Evolutionary conservation across 35 echinoderm and acorn worm genomes (phyloP).

Genomic region (Holothuria glaberrima): DNA sequence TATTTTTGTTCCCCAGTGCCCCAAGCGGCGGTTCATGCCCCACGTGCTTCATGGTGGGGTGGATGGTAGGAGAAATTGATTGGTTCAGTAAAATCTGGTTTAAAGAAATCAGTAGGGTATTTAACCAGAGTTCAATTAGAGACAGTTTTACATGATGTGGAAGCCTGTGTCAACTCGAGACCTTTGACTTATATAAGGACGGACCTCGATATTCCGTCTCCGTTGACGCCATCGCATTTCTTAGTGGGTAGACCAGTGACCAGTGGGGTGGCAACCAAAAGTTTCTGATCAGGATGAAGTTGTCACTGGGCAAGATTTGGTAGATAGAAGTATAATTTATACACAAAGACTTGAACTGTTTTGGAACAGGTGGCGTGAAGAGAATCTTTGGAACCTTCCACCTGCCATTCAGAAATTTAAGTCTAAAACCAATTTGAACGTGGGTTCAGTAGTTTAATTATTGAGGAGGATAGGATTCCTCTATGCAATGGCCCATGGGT

Average conservation of each 20-base stretch:
- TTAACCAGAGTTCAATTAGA: conserved; percentile 16
- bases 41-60: conserved; percentile 40
- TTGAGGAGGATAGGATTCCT: neutral
- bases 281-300: neutral
- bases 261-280: conserved; percentile 11
- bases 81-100: conserved; percentile 18
- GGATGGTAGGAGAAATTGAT: conserved; percentile 34
- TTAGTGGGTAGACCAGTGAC: conserved; percentile 16
- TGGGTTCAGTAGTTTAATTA: conserved; percentile 43
- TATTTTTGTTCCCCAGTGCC: neutral
- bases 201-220: neutral
- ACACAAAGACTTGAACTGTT: neutral
- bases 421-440: neutral
- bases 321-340: neutral
- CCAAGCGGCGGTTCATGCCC: conserved; percentile 9
- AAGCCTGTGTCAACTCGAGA: conserved; percentile 35
- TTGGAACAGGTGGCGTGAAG: conserved; percentile 31
- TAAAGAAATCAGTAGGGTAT: conserved; percentile 17
- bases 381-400: conserved; percentile 11
- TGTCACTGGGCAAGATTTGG: neutral
- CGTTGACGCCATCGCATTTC: conserved; percentile 37
- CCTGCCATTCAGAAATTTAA: conserved; percentile 28
- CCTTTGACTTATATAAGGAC: conserved; percentile 26
- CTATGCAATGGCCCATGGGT: conserved; percentile 19
- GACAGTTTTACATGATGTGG: conserved; percentile 24